These are phyloP conservation scores for Phyto melanocephala DNA, from an alignment of 2,888 invertebrate genomes.

Conservation along the genomic window DNA sequence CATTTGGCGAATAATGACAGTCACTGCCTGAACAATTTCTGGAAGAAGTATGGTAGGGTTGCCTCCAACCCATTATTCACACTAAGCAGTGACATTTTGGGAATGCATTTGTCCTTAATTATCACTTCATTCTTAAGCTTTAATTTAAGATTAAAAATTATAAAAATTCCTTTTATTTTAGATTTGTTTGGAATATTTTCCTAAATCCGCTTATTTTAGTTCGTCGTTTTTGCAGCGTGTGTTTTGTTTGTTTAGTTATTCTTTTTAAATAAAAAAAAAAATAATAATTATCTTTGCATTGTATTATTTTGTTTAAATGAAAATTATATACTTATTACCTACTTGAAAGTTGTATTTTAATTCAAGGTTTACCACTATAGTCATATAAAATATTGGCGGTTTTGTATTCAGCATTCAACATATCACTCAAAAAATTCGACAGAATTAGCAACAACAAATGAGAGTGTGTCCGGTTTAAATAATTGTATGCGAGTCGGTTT, in stretches of 20 bases:
- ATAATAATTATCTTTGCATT: constrained; percentile 4
- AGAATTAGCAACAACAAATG: neutral
- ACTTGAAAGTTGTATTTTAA: constrained; percentile 64
- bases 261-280: neutral
- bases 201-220: constrained; percentile 15
- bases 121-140: too few species aligned
- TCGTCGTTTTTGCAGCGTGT: neutral
- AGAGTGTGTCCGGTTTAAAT: constrained; percentile 38
- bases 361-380: constrained; percentile 61
- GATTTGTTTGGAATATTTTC: constrained; percentile 7
- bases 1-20: too few species aligned
- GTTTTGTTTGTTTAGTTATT: constrained; percentile 14
- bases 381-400: constrained; percentile 12
- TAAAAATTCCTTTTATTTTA: neutral
- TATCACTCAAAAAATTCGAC: constrained; percentile 29
- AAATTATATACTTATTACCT: constrained; percentile 7
- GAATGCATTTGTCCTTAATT: too few species aligned
- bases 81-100: too few species aligned
- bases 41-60: too few species aligned
- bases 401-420: constrained; percentile 4
- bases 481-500: neutral
- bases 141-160: neutral
- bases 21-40: too few species aligned
- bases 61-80: too few species aligned
- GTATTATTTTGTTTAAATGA: constrained; percentile 17